Evolutionary conservation across 1,140 invertebrate species (phyloP), one percentile per base, ranked within the genome.

Genomic region (Zaprionus ghesquierei): DNA sequence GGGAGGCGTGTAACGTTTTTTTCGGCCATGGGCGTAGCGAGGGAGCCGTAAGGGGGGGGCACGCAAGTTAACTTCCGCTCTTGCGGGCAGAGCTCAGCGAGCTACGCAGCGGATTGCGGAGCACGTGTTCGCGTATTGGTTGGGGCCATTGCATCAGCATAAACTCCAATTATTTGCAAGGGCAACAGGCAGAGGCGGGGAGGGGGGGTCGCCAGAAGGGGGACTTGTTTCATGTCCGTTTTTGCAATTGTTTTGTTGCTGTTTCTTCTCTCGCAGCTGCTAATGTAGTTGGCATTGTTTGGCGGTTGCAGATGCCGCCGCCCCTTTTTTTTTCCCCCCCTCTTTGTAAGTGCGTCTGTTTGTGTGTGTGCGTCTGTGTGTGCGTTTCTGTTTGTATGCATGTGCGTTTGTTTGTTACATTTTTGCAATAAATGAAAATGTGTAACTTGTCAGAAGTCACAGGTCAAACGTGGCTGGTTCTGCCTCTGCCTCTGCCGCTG

Each of bases 41-140:
- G 29, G 46, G 10, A n/a, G 22, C 23, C n/a, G 20, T 8, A 2
- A 22, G 29, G 27, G 31, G n/a, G 29, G 12, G 20, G 61, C 79
- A 87, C 82, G 82, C 84, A 87, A 87, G 84, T 87, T 87, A 87
- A 87, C 82, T 89, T 87, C 82, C 82, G 82, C 84, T 87, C 61
- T 87, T 87, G 79, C 71, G 84, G 82, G 61, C 74, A 77, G 20
- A 33, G 18, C n/a, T 22, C 33, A 41, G 53, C 15, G 41, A 23
- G 22, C 22, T 20, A 5, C 9, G 3, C 27, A 50, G 18, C 25
- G 35, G 12, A 35, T n/a, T n/a, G 13, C 33, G 33, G 33, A 35
- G 35, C 41, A 46, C 41, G 41, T 46, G 41, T 22, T 70, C 55
- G 66, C 55, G 46, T 77, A 77, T 68, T 44, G 12, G 20, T 51